A percentile compares a stretch with the other conserved stretches of the same genome.
Evolutionary conservation across 2,797 vertebrate genomes (phyloP).

Genomic region (Lagodon rhomboides): DNA sequence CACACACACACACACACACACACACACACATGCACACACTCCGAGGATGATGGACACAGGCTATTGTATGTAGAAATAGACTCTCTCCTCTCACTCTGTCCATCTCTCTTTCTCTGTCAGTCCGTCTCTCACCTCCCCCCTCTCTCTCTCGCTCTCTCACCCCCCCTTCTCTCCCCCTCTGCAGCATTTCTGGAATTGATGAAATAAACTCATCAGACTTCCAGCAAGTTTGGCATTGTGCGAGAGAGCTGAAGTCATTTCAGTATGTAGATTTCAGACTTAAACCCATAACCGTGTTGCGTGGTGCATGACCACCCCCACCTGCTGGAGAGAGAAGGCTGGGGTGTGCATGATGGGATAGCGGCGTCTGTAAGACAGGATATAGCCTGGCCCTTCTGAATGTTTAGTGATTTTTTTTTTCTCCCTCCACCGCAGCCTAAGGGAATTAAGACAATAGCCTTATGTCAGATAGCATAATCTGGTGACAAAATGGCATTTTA

Average conservation of each 20-base stretch:
- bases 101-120: constrained; percentile 46
- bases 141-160: constrained; percentile 2
- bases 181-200: constrained; percentile 78
- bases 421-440: constrained; percentile 67
- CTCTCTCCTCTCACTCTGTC: constrained; percentile 64
- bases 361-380: constrained; percentile 77
- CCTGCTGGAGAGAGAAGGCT: constrained; percentile 80
- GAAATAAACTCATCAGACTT: constrained; percentile 85
- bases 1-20: constrained; percentile 20
- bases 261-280: constrained; percentile 84
- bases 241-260: constrained; percentile 81
- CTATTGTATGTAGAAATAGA: constrained; percentile 74
- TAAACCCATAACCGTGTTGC: constrained; percentile 83
- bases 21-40: constrained; percentile 35
- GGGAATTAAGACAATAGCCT: constrained; percentile 80
- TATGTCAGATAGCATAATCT: constrained; percentile 80
- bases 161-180: constrained; percentile 44
- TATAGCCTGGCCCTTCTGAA: constrained; percentile 76
- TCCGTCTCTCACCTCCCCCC: constrained; percentile 19
- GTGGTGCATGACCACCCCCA: constrained; percentile 83
- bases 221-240: constrained; percentile 84
- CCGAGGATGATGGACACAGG: constrained; percentile 69
- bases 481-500: constrained; percentile 76
- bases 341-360: constrained; percentile 81
- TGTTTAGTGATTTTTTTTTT: constrained; percentile 68